phyloP scores from a whole-genome alignment of 2,113 vertebrate species.

The Hyla sarda region DNA sequence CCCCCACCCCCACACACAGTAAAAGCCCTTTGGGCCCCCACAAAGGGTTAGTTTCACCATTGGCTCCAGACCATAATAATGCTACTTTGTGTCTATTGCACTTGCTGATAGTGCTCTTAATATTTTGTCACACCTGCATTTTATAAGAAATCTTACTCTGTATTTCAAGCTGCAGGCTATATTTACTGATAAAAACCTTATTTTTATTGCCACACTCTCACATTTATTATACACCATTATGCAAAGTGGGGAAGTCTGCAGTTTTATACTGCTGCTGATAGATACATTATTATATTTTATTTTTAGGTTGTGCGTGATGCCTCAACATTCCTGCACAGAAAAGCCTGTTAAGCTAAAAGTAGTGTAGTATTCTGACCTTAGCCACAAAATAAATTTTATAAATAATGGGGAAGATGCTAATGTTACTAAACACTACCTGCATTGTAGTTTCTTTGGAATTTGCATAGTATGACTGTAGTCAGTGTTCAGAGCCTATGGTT shows the following conservation, averaged over 20 bases:
- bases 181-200: neutral
- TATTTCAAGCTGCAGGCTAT: neutral
- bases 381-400: no score
- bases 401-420: no score
- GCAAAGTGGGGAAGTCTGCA: neutral
- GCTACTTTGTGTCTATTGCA: neutral
- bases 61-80: no score
- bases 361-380: neutral
- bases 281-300: neutral
- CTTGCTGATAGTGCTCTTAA: neutral
- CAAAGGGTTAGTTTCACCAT: no score
- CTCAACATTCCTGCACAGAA: neutral
- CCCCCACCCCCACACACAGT: no score
- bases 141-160: neutral
- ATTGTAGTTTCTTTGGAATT: no score
- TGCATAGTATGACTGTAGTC: no score
- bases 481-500: no score
- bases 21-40: no score
- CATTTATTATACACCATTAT: constrained; percentile 2
- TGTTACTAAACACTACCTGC: no score
- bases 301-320: neutral
- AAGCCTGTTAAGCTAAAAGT: neutral
- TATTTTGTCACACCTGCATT: neutral
- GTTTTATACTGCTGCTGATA: neutral
- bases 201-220: neutral